These are phyloP conservation scores for Astatoreochromis straeleni DNA, from an alignment of 2,113 vertebrate species.

Conservation along the genomic window DNA sequence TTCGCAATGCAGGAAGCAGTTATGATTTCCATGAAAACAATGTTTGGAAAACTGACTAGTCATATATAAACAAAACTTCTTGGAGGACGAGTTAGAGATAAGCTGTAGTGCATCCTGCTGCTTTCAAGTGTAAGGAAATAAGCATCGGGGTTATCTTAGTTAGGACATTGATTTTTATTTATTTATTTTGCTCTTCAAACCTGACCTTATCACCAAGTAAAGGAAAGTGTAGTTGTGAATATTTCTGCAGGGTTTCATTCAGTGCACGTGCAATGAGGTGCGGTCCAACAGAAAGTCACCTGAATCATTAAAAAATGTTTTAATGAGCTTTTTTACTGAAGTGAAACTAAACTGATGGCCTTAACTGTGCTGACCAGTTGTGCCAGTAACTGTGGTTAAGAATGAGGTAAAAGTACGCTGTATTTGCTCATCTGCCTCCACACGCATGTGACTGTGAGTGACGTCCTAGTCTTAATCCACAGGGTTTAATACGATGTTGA, in stretches of 20 bases:
- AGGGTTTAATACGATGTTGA: neutral
- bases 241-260: neutral
- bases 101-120: neutral
- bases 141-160: neutral
- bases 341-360: neutral
- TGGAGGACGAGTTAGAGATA: neutral
- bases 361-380: neutral
- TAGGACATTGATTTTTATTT: neutral
- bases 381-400: neutral
- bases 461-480: neutral
- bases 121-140: neutral
- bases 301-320: accelerated
- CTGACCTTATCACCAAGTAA: accelerated
- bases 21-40: neutral
- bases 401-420: neutral
- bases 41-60: neutral
- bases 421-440: neutral
- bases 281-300: neutral
- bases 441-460: neutral
- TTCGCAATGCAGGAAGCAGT: neutral
- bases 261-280: neutral
- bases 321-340: neutral
- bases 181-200: neutral
- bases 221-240: neutral
- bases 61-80: neutral